Percentiles rank a stretch among this genome's conserved stretches.
These are phyloP conservation scores for Hyperoodon ampullatus DNA, from an alignment of 2,113 vertebrate species.

Conservation along the genomic window DNA sequence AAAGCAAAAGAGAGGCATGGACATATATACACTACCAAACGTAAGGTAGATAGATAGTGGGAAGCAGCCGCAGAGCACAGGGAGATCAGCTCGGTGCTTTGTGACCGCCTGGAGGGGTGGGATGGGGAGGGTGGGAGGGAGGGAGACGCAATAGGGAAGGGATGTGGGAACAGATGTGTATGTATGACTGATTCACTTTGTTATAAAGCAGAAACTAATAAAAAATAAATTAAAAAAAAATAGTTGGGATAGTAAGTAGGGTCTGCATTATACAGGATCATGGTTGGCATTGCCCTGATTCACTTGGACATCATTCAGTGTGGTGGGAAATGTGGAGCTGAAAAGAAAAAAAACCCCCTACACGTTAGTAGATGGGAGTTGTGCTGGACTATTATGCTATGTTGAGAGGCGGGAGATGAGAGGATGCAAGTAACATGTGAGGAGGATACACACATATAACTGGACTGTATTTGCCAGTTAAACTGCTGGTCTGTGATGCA, in stretches of 20 bases:
- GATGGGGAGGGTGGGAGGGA: no score
- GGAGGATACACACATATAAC: neutral
- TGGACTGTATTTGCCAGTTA: neutral
- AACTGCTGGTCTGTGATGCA: neutral
- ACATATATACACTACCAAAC: no score
- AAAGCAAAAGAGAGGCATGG: no score
- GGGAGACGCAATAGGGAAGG: no score
- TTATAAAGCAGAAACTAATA: no score
- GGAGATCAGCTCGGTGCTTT: no score
- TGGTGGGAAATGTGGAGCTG: neutral
- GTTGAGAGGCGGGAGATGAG: neutral
- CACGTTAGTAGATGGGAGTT: neutral
- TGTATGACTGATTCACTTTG: no score
- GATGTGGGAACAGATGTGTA: no score
- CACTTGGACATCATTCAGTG: neutral
- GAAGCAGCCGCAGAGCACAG: no score
- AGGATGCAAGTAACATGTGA: rapidly evolving
- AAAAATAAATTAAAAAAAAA: no score
- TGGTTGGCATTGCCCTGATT: neutral
- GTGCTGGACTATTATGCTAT: neutral
- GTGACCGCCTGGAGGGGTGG: no score
- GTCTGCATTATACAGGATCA: neutral
- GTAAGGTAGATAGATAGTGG: no score
- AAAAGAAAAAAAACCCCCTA: neutral
- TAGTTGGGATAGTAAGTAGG: neutral